Percentiles rank a stretch among this genome's conserved stretches.
These are phyloP conservation scores for Epicampocera succincta DNA, from an alignment of 2,888 invertebrate species.

Conservation along the genomic window DNA sequence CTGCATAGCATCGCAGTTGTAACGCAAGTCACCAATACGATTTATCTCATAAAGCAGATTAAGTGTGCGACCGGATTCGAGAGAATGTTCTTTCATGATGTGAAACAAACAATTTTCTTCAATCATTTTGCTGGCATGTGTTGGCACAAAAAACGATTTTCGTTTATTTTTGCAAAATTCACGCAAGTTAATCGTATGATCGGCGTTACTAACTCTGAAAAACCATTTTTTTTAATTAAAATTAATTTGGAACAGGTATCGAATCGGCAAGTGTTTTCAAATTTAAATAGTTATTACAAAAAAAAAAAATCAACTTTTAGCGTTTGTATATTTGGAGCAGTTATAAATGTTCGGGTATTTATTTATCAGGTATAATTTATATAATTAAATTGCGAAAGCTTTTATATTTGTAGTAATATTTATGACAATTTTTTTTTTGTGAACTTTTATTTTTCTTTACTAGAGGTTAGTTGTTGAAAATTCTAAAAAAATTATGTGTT, in stretches of 20 bases:
- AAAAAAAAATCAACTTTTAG: too few relatives aligned
- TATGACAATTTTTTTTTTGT: too few relatives aligned
- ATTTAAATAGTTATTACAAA: too few relatives aligned
- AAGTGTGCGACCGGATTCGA: constrained; percentile 78
- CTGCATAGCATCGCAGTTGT: constrained; percentile 72
- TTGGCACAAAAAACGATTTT: constrained; percentile 73
- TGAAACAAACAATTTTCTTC: constrained; percentile 74
- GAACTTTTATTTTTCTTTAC: too few relatives aligned
- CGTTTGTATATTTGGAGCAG: too few relatives aligned
- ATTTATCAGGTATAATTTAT: too few relatives aligned
- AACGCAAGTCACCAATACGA: constrained; percentile 76
- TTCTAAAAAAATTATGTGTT: too few relatives aligned
- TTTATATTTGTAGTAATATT: too few relatives aligned
- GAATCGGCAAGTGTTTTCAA: not conserved
- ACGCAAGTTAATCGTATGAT: constrained; percentile 71
- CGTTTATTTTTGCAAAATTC: constrained; percentile 75
- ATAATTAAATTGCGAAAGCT: too few relatives aligned
- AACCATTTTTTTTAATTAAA: not conserved
- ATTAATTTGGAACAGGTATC: not conserved
- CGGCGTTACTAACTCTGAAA: constrained; percentile 52
- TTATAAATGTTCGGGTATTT: too few relatives aligned
- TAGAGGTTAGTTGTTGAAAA: too few relatives aligned
- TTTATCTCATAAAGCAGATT: constrained; percentile 77
- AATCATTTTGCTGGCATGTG: constrained; percentile 73
- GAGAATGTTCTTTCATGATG: constrained; percentile 76